Evolutionary conservation across 1,140 invertebrate genomes (phyloP).

Genomic region (Muscidifurax raptorellus): DNA sequence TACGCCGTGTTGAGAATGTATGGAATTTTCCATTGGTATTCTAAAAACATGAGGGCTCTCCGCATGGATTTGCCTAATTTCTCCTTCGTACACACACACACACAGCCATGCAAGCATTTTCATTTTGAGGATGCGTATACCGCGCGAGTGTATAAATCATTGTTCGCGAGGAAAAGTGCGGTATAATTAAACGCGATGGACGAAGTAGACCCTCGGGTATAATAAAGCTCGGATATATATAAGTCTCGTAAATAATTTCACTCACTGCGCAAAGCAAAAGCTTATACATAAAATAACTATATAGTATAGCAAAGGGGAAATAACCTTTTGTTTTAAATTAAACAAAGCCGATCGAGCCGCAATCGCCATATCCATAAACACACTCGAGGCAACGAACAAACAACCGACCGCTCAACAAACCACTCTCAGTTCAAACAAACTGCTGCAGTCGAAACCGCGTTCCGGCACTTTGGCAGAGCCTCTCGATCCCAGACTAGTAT

Average conservation of each 20-base stretch:
- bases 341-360: not conserved
- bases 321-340: not conserved
- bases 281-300: not conserved
- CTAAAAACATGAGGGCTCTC: too few species aligned
- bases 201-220: not conserved
- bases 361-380: not conserved
- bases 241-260: too few species aligned
- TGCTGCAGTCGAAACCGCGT: not conserved
- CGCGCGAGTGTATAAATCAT: not conserved
- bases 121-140: too few species aligned
- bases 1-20: too few species aligned
- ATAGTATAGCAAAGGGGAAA: not conserved
- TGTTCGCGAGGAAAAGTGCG: not conserved
- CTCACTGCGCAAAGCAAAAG: not conserved
- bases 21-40: too few species aligned
- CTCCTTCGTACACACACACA: too few species aligned
- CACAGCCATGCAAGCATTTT: too few species aligned
- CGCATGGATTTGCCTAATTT: too few species aligned
- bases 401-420: not conserved
- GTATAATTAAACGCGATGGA: not conserved
- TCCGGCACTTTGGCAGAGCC: not conserved
- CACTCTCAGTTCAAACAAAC: not conserved
- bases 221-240: not conserved
- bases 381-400: not conserved
- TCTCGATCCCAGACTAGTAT: not conserved